Evolutionary conservation across 2,888 invertebrate species (phyloP), one percentile per base, ranked within the genome.

Genomic region (Mamestra brassicae): DNA sequence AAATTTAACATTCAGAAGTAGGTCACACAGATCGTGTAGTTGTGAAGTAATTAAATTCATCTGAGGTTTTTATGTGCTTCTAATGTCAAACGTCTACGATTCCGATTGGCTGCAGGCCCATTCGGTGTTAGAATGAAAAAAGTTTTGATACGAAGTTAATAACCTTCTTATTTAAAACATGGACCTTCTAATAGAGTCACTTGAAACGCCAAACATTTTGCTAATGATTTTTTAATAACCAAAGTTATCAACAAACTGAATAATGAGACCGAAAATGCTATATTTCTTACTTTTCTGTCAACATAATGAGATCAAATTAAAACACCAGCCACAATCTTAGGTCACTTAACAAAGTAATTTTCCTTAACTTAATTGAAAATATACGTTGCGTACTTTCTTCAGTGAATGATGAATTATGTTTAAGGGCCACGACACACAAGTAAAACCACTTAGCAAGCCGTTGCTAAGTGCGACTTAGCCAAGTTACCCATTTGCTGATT

Each of bases 401-500:
- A 68, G 11, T 47, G 50, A 36, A 84, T 84, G 82, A 83, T 83
- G 70, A 69, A 83, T 85, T 73, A 72, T 64, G 57, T 58, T 34
- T 71, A 55, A 75, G 69, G 71, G 60, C 60, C 52, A 63, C 55
- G 66, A 55, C 68, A 81, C 84, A 82, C 83, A 85, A 75, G 83
- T 52, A 71, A 85, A 85, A 84, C 72, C 84, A 86, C 85, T 86
- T 84, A 85, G 81, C 60, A 47, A 66, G 81, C 47, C 57, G 76
- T 82, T 84, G 61, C 81, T 76, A 60, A 81, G 84, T 84, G 81
- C 72, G 63, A 76, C 67, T 76, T 61, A 76, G 60, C 76, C 61
- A 80, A 66, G 81, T 77, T 73, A 71, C 70, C 77, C 79, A 85
- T 84, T 85, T 82, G 77, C 65, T 84, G 85, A 85, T 86, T 86